Conservation (phyloP, 2,113 vertebrate species). For the Pelodiscus sinensis region DNA sequence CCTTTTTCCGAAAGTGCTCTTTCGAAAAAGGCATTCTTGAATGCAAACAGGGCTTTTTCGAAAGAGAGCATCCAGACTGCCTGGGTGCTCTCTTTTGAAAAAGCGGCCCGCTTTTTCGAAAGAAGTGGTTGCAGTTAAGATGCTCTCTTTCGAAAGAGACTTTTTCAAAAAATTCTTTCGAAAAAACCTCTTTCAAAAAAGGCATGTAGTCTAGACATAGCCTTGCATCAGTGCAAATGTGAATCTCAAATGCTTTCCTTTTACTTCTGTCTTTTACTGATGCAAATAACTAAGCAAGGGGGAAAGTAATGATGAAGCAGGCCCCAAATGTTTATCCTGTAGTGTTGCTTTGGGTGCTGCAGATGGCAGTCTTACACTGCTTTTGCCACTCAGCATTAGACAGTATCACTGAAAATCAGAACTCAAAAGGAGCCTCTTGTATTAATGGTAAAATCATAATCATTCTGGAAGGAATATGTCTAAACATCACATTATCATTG, state of each 20-base stretch:
- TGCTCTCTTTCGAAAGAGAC: no score
- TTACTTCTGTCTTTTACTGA: background rate
- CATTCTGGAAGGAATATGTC: background rate
- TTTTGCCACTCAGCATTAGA: background rate
- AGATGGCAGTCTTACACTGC: conserved; percentile 46
- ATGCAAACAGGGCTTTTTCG: no score
- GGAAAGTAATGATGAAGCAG: background rate
- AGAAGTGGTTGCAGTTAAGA: no score
- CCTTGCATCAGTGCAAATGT: background rate
- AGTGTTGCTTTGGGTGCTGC: background rate
- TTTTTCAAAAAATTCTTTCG: no score
- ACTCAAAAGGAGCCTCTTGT: background rate
- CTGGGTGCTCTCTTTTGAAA: no score
- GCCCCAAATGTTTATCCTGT: background rate
- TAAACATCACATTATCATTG: background rate
- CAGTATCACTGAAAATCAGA: background rate
- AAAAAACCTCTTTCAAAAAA: no score
- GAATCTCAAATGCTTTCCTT: background rate
- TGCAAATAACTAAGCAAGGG: background rate
- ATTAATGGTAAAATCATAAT: background rate
- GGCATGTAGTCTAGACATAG: no score
- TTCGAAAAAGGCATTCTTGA: no score
- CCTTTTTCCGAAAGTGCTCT: no score
- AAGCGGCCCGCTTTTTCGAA: no score
- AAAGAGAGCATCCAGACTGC: no score